These are phyloP conservation scores for Andrena chrysosceles DNA, from an alignment of 2,888 invertebrate genomes.

Conservation along the genomic window DNA sequence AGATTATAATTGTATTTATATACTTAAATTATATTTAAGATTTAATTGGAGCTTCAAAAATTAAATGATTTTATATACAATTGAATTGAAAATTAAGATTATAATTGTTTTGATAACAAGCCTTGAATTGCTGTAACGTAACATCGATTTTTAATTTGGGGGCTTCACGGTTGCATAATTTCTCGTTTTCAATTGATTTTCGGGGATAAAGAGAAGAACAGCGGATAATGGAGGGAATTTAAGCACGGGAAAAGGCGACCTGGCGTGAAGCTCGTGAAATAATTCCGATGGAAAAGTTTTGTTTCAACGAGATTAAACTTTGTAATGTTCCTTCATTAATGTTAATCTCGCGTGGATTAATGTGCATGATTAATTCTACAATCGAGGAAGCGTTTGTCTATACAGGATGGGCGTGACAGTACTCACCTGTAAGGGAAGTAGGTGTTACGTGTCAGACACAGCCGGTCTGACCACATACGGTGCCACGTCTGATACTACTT, in stretches of 20 bases:
- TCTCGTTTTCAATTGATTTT: conserved; percentile 23
- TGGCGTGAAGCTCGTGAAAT: neutral
- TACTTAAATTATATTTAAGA: no score
- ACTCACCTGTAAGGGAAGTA: conserved; percentile 38
- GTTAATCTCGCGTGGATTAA: neutral
- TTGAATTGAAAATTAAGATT: no score
- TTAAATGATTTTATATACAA: no score
- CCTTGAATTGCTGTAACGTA: neutral
- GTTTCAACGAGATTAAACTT: neutral
- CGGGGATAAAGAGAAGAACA: neutral
- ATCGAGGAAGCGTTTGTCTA: conserved; percentile 1
- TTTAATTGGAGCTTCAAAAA: no score
- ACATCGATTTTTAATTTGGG: conserved; percentile 10
- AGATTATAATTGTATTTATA: no score
- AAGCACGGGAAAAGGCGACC: neutral
- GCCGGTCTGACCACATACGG: conserved; percentile 36
- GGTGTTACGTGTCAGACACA: conserved; percentile 30
- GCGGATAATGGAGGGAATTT: conserved; percentile 4
- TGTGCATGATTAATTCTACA: neutral
- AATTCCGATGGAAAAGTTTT: neutral
- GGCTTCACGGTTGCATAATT: conserved; percentile 1
- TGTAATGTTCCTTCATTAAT: no score
- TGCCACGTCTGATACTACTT: conserved; percentile 36
- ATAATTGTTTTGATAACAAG: neutral
- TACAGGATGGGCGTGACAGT: neutral